Evolutionary conservation across 1,140 invertebrate genomes (phyloP), one percentile per base, ranked within the genome.

Genomic region (Pseudomyrmex cubaensis): DNA sequence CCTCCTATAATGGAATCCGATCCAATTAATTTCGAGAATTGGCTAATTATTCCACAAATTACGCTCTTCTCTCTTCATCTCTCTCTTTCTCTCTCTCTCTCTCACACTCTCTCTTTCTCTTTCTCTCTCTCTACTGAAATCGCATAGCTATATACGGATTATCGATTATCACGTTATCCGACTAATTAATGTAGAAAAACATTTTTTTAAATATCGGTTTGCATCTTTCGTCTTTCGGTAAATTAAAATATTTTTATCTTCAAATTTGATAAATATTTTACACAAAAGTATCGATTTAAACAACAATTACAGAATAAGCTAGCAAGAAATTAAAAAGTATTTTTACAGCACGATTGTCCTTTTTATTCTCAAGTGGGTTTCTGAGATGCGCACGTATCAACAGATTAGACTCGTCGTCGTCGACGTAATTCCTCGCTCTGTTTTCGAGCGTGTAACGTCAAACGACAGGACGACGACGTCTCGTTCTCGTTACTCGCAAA

Each of bases 21-120:
- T 70, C 70, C 63, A 87, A 87, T 87, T 87, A 87, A 87, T 87
- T 84, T 80, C 74, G 67, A 87, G 85, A 87, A 87, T 66, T 66
- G 82, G 70, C 74, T 87, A 87, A 87, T 87, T 87, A 87, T 57
- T 70, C 56, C 82, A 80, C 82, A 87, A 87, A 87, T 87, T 87
- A 84, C 75, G 69, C 67, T 59, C 56, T 46, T 66, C 64, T 75
- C 50, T 66, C 64, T 75, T 84, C 70, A 46, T 84, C 63, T 83
- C 50, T 69, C 63, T 77, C 10, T 5, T 5, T 35, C 35, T 35
- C 48, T 66, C 59, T n/a, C n/a, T n/a, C n/a, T n/a, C n/a, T n/a
- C n/a, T n/a, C n/a, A n/a, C n/a, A 69, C 77, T 70, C 25, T 84
- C 69, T 83, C 44, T 69, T 22, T 22, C 25, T 25, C 48, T 66